phyloP scores from a whole-genome alignment of 2,113 vertebrate species.

The Myiagra hebetior region DNA sequence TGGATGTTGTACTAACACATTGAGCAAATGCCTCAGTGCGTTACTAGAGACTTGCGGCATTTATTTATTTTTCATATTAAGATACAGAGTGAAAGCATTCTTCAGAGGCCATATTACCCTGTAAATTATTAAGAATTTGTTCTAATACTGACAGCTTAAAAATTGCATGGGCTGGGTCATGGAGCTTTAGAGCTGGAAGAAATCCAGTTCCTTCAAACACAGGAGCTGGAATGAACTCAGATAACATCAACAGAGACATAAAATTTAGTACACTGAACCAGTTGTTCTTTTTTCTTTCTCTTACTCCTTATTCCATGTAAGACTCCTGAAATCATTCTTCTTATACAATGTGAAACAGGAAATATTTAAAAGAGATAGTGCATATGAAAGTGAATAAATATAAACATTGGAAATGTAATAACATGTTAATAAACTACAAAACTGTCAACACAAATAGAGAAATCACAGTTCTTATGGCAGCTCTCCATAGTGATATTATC shows the following conservation, averaged over 20 bases:
- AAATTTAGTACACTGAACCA: not conserved
- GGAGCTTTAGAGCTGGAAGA: not conserved
- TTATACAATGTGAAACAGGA: not conserved
- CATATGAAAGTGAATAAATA: not conserved
- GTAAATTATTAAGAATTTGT: not conserved
- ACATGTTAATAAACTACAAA: not conserved
- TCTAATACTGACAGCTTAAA: not conserved
- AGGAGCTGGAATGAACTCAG: not conserved
- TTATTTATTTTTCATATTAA: constrained; percentile 29
- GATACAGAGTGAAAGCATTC: not conserved
- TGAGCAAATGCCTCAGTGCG: not conserved
- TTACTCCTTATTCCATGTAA: not conserved
- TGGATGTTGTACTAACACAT: not conserved
- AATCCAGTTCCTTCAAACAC: not conserved
- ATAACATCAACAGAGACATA: not conserved
- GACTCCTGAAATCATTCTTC: not conserved
- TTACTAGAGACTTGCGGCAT: not conserved
- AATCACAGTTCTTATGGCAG: not conserved
- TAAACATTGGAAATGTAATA: not conserved
- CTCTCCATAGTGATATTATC: not conserved
- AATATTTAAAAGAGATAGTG: not conserved
- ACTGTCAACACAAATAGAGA: not conserved
- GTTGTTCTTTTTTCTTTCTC: not conserved
- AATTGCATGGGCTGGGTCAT: not conserved
- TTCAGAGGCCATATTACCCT: not conserved